Base-by-base conservation (phyloP, 1,140 invertebrate species). In the Neodiprion fabricii region DNA sequence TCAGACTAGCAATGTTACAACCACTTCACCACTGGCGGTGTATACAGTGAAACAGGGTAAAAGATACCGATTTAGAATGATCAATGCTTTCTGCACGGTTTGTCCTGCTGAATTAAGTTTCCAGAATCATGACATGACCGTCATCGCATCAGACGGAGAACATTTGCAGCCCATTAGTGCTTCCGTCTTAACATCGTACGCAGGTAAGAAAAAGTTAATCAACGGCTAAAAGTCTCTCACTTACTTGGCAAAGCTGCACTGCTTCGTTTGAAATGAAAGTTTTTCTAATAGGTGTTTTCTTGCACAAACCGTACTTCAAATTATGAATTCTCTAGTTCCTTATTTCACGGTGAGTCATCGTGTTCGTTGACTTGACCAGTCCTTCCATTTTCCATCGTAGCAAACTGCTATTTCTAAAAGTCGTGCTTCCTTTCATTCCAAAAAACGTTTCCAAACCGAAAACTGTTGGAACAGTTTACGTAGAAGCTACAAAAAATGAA, bases 81-180 rank as follows among this genome's bases (percentile, higher is more conserved):
- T 91, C 17, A 89, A 88, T 76, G 88, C 87, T 69, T 88, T 87
- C 74, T 83, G 90, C 28, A 76, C 89, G 10, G 85, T 86, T 71
- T 91, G 90, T 75, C 86, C 90, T 5, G 82, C 87, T 49, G 75
- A 84, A 77, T 74, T 92, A 10, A 89, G 87, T 0, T 84, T 92
- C 50, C 88, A 92, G 76, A 79, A 84, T 40, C 91, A 92, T 76
- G 82, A 76, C 7, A 47, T 92, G 11, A 85, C 81, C 10, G 79
- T 91, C 1, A 89, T 92, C 47, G 85, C 87, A 0, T 81, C 86
- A 5, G 91, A 92, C 79, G 90, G 90, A 23, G 81, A 81, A 28
- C 86, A 90, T 3, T 85, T 93, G 9, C 84, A 90, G 75, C 90
- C 92, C 7, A 80, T 83, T 8, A 66, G 77, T 4, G 74, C 75